phyloP scores from a whole-genome alignment of 92 coral and sea anemone genomes.

The Diadumene lineata region DNA sequence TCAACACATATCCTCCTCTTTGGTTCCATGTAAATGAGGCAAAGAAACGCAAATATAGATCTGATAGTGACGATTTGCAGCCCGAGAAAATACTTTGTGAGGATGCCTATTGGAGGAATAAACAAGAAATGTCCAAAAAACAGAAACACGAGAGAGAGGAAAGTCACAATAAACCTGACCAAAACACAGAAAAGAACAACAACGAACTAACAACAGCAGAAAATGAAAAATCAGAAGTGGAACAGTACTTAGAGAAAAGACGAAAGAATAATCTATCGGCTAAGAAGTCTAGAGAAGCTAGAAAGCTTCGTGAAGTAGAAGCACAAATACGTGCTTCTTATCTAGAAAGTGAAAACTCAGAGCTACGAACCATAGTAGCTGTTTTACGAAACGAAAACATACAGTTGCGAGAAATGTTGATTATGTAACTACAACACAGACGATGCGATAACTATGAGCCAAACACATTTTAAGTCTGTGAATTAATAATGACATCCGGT shows the following conservation, averaged over 20 bases:
- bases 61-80: background rate
- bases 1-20: background rate
- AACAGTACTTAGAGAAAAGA: slow-evolving; percentile 54
- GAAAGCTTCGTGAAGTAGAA: slow-evolving; percentile 45
- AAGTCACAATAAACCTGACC: background rate
- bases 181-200: background rate
- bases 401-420: slow-evolving; percentile 20
- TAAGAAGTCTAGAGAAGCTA: slow-evolving; percentile 59
- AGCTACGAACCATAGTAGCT: slow-evolving; percentile 39
- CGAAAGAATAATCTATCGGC: slow-evolving; percentile 59
- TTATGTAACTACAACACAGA: slow-evolving; percentile 4
- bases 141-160: background rate
- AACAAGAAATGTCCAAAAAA: background rate
- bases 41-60: background rate
- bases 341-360: slow-evolving; percentile 54
- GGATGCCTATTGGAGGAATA: background rate
- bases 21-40: background rate
- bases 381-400: slow-evolving; percentile 41
- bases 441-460: too few species aligned
- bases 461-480: too few species aligned
- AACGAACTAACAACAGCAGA: background rate
- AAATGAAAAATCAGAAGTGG: slow-evolving; percentile 7
- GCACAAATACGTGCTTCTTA: slow-evolving; percentile 36
- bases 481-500: too few species aligned
- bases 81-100: background rate